Base-by-base conservation (phyloP, 2,888 invertebrate genomes). In the Oscheius onirici region DNA sequence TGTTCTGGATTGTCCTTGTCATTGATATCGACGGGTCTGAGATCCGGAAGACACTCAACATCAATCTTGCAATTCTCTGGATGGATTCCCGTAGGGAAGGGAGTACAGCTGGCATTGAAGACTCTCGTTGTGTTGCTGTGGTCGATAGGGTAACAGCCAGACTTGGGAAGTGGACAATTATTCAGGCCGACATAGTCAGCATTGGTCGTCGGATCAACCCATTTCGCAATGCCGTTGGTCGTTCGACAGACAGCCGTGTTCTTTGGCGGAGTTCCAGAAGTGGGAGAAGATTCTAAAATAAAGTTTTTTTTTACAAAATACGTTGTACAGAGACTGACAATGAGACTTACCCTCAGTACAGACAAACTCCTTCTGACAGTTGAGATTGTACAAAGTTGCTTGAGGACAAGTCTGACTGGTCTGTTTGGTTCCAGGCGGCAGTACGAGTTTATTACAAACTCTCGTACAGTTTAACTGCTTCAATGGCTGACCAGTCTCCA, bases 1-100 rank as follows among this genome's bases (percentile, higher is more conserved):
- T 55, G 55, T 26, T 3, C 28, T 26, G 3, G 2, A 3, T 55
- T 15, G 2, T 26, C n/a, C 10, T 10, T 11, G 13, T 24, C 8
- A 10, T 11, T n/a, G 8, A n/a, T 11, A 8, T 15, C 13, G 24
- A n/a, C 28, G 1, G 55, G 55, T n/a, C 28, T 13, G 26, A 26
- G 26, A 2, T 28, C 55, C 8, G 8, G 10, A 1, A 55, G 55
- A 26, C 55, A 55, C 5, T 55, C 55, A 11, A 55, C 55, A 13
- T 55, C 55, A 8, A 55, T 28, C 2, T 24, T 26, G 28, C 55
- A 55, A 26, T 55, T 55, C 28, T 55, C 55, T 26, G 55, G 55
- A 26, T 55, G 55, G 28, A 55, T 55, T 15, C n/a, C 26, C 3
- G 26, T 6, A n/a, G n/a, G n/a, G 55, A 24, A 55, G 26, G 55